Base-by-base conservation (phyloP, 2,113 vertebrate species). In the Thermophis baileyi region DNA sequence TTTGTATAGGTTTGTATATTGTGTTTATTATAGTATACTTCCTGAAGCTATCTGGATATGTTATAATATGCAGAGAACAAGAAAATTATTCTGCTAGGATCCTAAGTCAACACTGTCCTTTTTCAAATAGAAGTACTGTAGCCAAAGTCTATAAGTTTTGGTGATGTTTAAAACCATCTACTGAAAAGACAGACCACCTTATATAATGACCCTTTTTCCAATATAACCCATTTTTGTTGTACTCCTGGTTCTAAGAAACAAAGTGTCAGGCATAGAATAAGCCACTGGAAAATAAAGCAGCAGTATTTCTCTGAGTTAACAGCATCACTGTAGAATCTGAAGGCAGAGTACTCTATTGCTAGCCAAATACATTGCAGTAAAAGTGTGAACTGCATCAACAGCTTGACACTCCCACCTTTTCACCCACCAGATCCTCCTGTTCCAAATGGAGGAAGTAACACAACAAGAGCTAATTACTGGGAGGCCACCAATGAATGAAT, bases 351-450 rank as follows among this genome's bases (percentile, higher is more conserved):
- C 11, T 89, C 44, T 10, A 8, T 51, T 3, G 46, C 51, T 46
- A 93, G 22, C 69, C 40, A 90, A 57, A 30, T 60, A 85, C 53
- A 63, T 30, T 93, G 92, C 92, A 93, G 92, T 90, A 86, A 50
- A 63, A 50, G 46, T 3, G n/a, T 46, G 85, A 53, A 35, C 81
- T 25, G 92, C 74, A 90, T 63, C 85, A 63, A 93, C 81, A 87
- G 27, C 92, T 86, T 63, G 44, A 86, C 35, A 89, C 69, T 85
- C 92, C 88, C 51, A 89, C 49, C 53, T 46, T 55, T 18, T 55
- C 50, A 18, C 53, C 20, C 69, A 55, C 51, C 10, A 57, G 44
- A 90, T 30, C 16, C 88, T 89, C 30, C 20, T 30, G 24, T 60
- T 50, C 74, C 88, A 85, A 57, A 90, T 3, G n/a, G 46, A 90